These are phyloP conservation scores for Forbesichthys papilliferus DNA, from an alignment of 2,113 vertebrate genomes.

Conservation along the genomic window DNA sequence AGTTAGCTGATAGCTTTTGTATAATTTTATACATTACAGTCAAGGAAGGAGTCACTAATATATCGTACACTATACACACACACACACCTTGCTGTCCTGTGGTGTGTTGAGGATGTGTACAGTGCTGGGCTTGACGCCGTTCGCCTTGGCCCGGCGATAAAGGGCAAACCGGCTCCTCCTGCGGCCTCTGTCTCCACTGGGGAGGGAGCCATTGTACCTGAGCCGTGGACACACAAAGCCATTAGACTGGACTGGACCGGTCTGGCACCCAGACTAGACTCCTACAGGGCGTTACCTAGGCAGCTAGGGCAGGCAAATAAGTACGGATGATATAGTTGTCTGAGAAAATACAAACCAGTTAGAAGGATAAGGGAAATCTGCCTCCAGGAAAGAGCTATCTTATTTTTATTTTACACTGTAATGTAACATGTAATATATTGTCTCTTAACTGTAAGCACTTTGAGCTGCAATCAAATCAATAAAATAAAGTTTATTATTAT, in stretches of 20 bases:
- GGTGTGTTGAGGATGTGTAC: slow-evolving; percentile 95
- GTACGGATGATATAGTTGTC: no score
- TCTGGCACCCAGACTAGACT: slow-evolving; percentile 1
- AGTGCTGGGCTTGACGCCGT: slow-evolving; percentile 93
- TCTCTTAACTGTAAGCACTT: no score
- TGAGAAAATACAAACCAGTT: no score
- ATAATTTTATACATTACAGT: neutral
- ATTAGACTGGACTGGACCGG: neutral
- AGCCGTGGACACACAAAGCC: slow-evolving; percentile 21
- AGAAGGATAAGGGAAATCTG: no score
- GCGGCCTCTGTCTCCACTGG: slow-evolving; percentile 91
- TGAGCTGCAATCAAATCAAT: no score
- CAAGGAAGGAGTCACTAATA: neutral
- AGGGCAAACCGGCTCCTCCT: slow-evolving; percentile 98
- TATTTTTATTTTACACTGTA: neutral
- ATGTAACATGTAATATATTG: neutral
- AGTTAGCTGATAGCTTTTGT: neutral
- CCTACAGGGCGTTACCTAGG: no score
- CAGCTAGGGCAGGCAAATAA: no score
- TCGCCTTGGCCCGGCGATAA: slow-evolving; percentile 89
- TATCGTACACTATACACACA: neutral
- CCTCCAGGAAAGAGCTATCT: no score
- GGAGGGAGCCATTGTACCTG: slow-evolving; percentile 98
- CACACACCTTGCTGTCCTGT: slow-evolving; percentile 90
- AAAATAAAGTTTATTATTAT: no score